phyloP scores from a whole-genome alignment of 2,113 vertebrate species.

The Pygoscelis antarcticus region DNA sequence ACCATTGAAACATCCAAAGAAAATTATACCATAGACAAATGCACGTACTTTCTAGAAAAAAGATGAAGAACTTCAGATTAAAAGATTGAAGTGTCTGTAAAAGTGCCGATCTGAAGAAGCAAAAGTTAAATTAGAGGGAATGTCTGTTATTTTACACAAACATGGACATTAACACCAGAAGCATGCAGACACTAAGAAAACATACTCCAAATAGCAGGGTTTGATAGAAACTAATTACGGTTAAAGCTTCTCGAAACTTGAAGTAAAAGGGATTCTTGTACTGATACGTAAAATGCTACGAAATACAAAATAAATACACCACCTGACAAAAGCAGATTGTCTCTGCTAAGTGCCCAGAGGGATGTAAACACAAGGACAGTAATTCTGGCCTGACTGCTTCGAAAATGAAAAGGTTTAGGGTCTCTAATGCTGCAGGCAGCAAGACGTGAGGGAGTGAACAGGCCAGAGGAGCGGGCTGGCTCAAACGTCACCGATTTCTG shows the following conservation, averaged over 20 bases:
- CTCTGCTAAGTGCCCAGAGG: neutral
- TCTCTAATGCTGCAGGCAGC: neutral
- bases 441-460: neutral
- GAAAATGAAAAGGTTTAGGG: neutral
- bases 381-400: neutral
- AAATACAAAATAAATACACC: neutral
- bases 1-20: neutral
- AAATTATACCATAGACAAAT: neutral
- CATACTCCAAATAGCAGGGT: neutral
- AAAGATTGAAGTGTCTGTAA: neutral
- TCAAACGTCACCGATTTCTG: neutral
- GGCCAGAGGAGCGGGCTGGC: neutral
- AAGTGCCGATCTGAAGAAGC: neutral
- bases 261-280: neutral
- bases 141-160: neutral
- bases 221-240: neutral
- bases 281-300: fast-evolving
- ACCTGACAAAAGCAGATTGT: neutral
- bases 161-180: neutral
- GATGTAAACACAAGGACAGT: neutral
- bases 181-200: neutral
- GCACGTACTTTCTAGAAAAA: neutral
- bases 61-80: neutral
- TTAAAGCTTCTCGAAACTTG: neutral
- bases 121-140: neutral